Percentiles rank a stretch among this genome's conserved stretches.
Evolutionary conservation across 1,140 invertebrate species (phyloP).

Genomic region (Ooceraea biroi): DNA sequence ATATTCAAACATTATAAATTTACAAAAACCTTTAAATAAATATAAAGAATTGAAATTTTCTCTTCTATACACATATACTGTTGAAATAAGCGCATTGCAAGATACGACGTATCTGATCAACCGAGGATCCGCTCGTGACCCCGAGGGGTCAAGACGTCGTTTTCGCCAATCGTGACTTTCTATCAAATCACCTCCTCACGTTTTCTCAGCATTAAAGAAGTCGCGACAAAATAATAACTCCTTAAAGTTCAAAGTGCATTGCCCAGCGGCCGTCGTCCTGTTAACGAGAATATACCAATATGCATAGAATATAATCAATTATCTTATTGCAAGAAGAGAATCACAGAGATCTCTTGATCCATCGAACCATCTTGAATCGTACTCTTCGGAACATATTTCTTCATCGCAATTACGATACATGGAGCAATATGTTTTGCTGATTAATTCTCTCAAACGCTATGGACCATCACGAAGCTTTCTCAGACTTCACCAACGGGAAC

Average conservation of each 20-base stretch:
- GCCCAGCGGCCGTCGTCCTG: neutral
- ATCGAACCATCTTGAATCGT: neutral
- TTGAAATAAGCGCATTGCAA: constrained; percentile 20
- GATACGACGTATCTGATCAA: neutral
- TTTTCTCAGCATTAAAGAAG: constrained; percentile 18
- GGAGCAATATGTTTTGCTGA: neutral
- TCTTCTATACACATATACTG: constrained; percentile 18
- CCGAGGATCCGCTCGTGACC: constrained; percentile 20
- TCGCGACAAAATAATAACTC: constrained; percentile 23
- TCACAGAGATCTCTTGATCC: neutral
- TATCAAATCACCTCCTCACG: neutral
- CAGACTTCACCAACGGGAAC: neutral
- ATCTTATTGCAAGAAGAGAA: neutral
- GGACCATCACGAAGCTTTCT: neutral
- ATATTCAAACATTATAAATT: neutral
- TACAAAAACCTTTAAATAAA: constrained; percentile 15
- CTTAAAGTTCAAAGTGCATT: neutral
- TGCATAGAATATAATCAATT: neutral
- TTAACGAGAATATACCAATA: neutral
- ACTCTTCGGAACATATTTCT: neutral
- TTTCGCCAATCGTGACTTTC: constrained; percentile 46
- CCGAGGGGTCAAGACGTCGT: constrained; percentile 14
- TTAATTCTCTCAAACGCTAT: neutral
- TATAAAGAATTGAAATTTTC: neutral
- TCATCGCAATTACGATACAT: neutral